Percentiles rank a stretch among this genome's conserved stretches.
These are phyloP conservation scores for Pogonophryne albipinna DNA, from an alignment of 2,797 vertebrate genomes.

Conservation along the genomic window DNA sequence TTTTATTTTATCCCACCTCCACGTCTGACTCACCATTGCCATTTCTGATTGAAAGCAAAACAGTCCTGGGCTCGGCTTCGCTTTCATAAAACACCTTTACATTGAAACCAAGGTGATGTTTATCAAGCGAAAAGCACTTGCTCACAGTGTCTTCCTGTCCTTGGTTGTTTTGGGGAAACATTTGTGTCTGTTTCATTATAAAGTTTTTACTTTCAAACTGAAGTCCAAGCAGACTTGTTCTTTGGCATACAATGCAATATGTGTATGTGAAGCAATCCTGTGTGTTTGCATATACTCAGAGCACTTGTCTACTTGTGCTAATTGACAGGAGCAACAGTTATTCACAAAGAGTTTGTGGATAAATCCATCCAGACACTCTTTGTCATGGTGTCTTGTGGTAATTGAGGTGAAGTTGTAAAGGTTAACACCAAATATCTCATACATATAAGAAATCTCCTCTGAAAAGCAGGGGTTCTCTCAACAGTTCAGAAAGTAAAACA, in stretches of 20 bases:
- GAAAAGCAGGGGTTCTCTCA: conserved; percentile 36
- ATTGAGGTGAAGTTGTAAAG: conserved; percentile 35
- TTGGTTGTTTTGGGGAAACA: conserved; percentile 43
- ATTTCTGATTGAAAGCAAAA: conserved; percentile 58
- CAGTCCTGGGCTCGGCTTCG: conserved; percentile 19
- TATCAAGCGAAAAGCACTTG: conserved; percentile 25
- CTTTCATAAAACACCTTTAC: conserved; percentile 40
- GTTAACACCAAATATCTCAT: conserved; percentile 41
- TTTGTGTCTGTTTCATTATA: conserved; percentile 32
- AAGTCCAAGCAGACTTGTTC: conserved; percentile 4
- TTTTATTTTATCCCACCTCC: conserved; percentile 66
- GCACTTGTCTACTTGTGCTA: conserved; percentile 25
- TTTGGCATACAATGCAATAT: conserved; percentile 19
- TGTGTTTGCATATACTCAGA: background rate
- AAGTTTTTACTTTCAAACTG: conserved; percentile 42
- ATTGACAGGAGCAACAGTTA: conserved; percentile 12
- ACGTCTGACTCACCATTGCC: conserved; percentile 67
- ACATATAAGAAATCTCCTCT: conserved; percentile 18
- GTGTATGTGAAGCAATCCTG: conserved; percentile 11
- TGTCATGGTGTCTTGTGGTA: conserved; percentile 20
- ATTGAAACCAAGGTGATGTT: conserved; percentile 56
- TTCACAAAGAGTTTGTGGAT: conserved; percentile 8
- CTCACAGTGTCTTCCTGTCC: conserved; percentile 41
- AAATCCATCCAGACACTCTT: conserved; percentile 19
- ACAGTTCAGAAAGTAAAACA: conserved; percentile 17